Evolutionary conservation across 2,113 vertebrate genomes (phyloP).

Genomic region (Petaurus breviceps): DNA sequence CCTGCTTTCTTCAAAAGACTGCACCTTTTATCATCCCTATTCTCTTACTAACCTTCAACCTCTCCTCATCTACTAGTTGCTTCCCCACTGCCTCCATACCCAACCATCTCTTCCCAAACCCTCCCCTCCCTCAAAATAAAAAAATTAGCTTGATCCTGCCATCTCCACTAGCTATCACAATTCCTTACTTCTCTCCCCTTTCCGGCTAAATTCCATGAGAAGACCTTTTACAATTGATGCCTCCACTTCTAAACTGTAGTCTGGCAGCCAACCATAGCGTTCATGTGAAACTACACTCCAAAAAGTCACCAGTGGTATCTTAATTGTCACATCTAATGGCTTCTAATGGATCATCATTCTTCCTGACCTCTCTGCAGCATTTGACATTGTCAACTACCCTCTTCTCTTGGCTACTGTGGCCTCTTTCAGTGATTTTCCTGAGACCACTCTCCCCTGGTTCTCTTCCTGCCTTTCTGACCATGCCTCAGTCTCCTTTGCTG

Average conservation of each 20-base stretch:
- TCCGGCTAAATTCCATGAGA: not conserved
- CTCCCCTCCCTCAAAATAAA: not conserved
- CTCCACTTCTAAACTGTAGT: not conserved
- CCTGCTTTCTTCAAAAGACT: not conserved
- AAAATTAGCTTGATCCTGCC: not conserved
- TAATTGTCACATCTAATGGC: not conserved
- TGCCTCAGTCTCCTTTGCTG: not conserved
- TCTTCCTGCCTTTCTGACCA: not conserved
- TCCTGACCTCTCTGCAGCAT: not conserved
- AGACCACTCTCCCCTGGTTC: not conserved
- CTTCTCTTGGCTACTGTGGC: not conserved
- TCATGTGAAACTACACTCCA: not conserved
- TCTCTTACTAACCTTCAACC: not conserved
- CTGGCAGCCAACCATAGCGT: not conserved
- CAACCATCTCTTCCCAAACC: not conserved
- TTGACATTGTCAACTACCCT: not conserved
- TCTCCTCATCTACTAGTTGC: not conserved
- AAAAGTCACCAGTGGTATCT: not conserved
- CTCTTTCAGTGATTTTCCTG: not conserved
- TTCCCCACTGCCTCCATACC: not conserved
- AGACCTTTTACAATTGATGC: not conserved
- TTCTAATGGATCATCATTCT: not conserved
- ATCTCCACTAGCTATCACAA: not conserved
- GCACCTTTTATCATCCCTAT: not conserved
- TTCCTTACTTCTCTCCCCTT: not conserved